A percentile compares a stretch with the other conserved stretches of the same genome.
Conservation (phyloP, 2,888 invertebrate species). For the Drosophila affinis region DNA sequence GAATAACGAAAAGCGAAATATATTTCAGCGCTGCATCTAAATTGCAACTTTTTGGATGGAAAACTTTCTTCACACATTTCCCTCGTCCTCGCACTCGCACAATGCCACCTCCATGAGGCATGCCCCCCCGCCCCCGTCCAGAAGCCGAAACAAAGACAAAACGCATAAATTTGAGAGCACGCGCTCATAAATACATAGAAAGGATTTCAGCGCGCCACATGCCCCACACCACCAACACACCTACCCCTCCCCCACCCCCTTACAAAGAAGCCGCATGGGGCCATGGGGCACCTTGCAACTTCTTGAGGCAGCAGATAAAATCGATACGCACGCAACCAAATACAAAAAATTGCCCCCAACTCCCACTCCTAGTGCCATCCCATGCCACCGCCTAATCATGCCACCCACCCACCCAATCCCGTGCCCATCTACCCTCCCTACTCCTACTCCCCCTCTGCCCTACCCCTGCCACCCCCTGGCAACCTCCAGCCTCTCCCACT, state of each 20-base stretch:
- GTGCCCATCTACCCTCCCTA: neutral
- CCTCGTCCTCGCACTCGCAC: neutral
- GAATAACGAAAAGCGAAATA: conserved; percentile 38
- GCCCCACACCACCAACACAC: neutral
- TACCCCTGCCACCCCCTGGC: too few relatives aligned
- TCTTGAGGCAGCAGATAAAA: conserved; percentile 51
- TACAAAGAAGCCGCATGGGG: neutral
- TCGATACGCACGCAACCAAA: conserved; percentile 50
- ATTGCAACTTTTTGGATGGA: conserved; percentile 43
- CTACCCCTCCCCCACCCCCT: neutral
- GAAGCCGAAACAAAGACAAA: neutral
- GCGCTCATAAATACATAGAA: conserved; percentile 42
- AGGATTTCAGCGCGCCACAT: conserved; percentile 30
- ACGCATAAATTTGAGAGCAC: conserved; percentile 47
- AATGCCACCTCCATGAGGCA: neutral
- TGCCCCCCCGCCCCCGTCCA: conserved; percentile 5
- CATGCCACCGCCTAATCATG: neutral
- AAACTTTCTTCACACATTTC: conserved; percentile 58
- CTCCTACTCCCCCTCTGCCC: neutral
- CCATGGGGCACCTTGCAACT: conserved; percentile 27
- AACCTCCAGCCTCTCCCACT: neutral
- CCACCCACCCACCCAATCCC: too few relatives aligned
- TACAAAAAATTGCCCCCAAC: neutral
- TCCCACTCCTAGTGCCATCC: neutral
- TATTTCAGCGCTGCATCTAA: conserved; percentile 61